Evolutionary conservation across 2,888 invertebrate species (phyloP), one percentile per base, ranked within the genome.

Genomic region (Mythimna loreyi): DNA sequence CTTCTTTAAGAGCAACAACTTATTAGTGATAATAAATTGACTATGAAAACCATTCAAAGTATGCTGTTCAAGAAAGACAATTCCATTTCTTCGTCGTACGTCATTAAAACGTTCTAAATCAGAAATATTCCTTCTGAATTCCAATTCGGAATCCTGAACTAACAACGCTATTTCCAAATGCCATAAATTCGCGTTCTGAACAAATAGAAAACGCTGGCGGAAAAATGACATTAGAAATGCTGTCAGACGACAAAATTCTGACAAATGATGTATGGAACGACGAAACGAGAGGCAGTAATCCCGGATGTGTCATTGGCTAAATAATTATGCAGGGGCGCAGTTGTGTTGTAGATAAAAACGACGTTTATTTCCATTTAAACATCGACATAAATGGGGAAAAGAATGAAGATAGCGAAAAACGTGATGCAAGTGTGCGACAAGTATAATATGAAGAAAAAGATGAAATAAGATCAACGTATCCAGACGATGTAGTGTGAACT

Each of bases 211-310:
- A 62, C 53, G 59, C 30, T 36, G 25, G 63, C 63, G 80, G 63
- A 61, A 64, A 82, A 75, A 75, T 80, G 80, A 75, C 70, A 80
- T 80, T 82, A 80, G 80, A 62, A 82, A 74, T 67, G 40, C 61
- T 70, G 71, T 69, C 83, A 80, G 66, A 82, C 62, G 76, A 69
- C 76, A 70, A 62, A 45, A 66, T 70, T 80, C 65, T 80, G 67
- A 82, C 64, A 75, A 83, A 80, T 71, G 75, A 83, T 66, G 65
- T 70, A 80, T 72, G 71, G 47, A 58, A 79, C 70, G 75, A 74
- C 71, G 59, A 47, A 63, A 69, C 65, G 80, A 65, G 70, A 40
- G 61, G 43, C 63, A 65, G 74, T 69, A 82, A 80, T 82, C 80
- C 83, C 70, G 30, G 25, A 62, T 75, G 71, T 75, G 80, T 75